phyloP scores from a whole-genome alignment of 2,797 vertebrate genomes.

The Euphonia xanthogaster region DNA sequence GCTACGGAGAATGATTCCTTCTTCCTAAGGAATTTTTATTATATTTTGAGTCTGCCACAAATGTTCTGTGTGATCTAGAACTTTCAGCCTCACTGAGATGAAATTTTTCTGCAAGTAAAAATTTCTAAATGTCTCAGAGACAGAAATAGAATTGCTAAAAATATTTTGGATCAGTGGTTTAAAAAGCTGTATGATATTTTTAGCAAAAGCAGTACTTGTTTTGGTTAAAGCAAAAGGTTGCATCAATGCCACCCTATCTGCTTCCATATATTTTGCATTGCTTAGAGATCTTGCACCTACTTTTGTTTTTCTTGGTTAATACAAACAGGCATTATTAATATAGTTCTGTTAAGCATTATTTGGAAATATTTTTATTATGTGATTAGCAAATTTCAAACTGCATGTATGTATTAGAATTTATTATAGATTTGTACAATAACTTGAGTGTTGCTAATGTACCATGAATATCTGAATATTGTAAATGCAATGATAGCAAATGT shows the following conservation, averaged over 20 bases:
- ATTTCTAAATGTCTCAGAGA: background rate
- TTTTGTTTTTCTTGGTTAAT: background rate
- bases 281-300: background rate
- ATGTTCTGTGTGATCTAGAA: background rate
- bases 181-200: background rate
- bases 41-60: background rate
- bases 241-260: background rate
- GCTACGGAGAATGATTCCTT: background rate
- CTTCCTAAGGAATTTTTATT: background rate
- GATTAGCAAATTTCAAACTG: background rate
- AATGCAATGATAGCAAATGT: background rate
- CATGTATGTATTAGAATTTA: background rate
- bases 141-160: background rate
- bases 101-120: background rate
- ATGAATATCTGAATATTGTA: background rate
- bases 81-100: background rate
- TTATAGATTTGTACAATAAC: background rate
- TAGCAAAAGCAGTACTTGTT: background rate
- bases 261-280: background rate
- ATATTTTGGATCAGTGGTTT: background rate
- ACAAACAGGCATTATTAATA: background rate
- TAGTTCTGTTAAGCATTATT: background rate
- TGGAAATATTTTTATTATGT: background rate
- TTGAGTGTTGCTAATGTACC: background rate
- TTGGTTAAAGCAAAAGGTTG: background rate